Evolutionary conservation across 2,888 invertebrate genomes (phyloP), one percentile per base, ranked within the genome.

Genomic region (Epirrita christyi): DNA sequence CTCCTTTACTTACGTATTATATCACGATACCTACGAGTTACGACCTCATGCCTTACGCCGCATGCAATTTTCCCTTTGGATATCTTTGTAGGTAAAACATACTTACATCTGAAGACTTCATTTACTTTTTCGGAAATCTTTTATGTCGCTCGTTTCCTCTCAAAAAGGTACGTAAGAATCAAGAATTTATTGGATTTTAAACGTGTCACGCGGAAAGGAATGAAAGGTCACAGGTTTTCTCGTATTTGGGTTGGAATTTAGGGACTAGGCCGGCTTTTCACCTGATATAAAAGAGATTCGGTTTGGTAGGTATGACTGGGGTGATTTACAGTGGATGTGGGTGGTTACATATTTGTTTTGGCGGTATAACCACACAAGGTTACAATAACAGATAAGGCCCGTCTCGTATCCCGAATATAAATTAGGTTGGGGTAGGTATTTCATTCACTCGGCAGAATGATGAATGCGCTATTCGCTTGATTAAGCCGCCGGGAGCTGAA

Each of bases 181-280:
- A 46, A 46, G 21, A 21, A 36, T 44, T 32, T 44, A 46, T 36
- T 46, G 15, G 36, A 46, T 36, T 46, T 46, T n/a, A 36, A 36
- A 14, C 34, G 21, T 21, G 45, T 29, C 29, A 38, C 38, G 38
- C 14, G 10, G 44, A 14, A 13, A 44, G 11, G 10, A 44, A 44
- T 32, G 34, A 36, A 29, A 34, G 45, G 45, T 36, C 32, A 44
- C 44, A 45, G 21, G n/a, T n/a, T 46, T 36, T 46, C 36, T 34
- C 15, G 45, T 21, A 36, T 36, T 46, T 34, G 6, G 13, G 34
- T 21, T 46, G 36, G 34, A 32, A 29, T 44, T 44, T 9, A 13
- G 11, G 32, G 14, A 6, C 14, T 32, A 9, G 1, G 38, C 38
- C 14, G 38, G 14, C 38, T 38, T 38, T 41, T 11, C 10, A 11